Evolutionary conservation across 2,113 vertebrate species (phyloP).

Genomic region (Enhydra lutris): DNA sequence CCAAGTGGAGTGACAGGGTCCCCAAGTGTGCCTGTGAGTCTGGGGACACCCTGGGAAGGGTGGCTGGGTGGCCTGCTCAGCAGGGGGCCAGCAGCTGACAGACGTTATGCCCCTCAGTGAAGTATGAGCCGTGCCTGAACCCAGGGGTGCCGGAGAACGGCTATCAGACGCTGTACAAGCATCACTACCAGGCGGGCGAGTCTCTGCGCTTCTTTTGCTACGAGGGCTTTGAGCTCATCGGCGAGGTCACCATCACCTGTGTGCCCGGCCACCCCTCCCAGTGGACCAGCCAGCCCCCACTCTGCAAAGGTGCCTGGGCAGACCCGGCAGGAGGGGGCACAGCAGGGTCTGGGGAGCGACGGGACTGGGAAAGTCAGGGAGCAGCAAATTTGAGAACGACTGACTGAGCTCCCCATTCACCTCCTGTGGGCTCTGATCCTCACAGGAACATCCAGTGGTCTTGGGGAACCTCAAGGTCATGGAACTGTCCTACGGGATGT

Average conservation of each 20-base stretch:
- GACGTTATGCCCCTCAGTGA: slow-evolving; percentile 83
- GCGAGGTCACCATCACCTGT: slow-evolving; percentile 93
- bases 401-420: background rate
- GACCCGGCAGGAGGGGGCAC: slow-evolving; percentile 28
- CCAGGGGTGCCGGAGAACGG: slow-evolving; percentile 94
- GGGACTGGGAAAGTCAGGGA: slow-evolving; percentile 31
- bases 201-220: slow-evolving; percentile 95
- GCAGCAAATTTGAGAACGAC: background rate
- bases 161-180: slow-evolving; percentile 94
- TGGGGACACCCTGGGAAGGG: background rate
- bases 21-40: slow-evolving; percentile 95
- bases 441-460: background rate
- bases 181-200: slow-evolving; percentile 94
- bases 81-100: background rate
- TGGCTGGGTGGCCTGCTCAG: background rate
- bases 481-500: background rate
- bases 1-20: slow-evolving; percentile 94
- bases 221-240: slow-evolving; percentile 93
- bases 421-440: background rate
- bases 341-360: background rate
- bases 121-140: slow-evolving; percentile 94
- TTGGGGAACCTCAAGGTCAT: background rate
- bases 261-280: slow-evolving; percentile 92
- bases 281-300: slow-evolving; percentile 94
- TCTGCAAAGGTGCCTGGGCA: slow-evolving; percentile 90